phyloP scores from a whole-genome alignment of 2,113 vertebrate genomes.

The Astur gentilis region DNA sequence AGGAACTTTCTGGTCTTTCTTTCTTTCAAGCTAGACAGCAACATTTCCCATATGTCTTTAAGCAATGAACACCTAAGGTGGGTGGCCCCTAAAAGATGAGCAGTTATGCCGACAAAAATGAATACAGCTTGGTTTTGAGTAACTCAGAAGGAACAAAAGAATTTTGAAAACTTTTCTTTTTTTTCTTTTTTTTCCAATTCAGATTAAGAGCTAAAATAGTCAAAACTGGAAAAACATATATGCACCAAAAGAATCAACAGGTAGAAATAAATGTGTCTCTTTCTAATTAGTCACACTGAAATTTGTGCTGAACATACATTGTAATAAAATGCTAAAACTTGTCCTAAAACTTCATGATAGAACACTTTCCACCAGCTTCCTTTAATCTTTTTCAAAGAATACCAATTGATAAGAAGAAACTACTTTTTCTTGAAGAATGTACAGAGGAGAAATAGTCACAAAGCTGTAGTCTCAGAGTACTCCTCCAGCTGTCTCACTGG shows the following conservation, averaged over 20 bases:
- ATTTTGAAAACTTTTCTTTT: neutral
- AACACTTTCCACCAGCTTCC: neutral
- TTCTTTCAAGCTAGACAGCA: neutral
- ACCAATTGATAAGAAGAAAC: neutral
- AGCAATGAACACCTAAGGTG: neutral
- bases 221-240: neutral
- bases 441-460: fast-evolving
- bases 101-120: neutral
- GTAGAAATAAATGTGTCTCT: neutral
- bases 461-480: neutral
- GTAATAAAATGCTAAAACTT: neutral
- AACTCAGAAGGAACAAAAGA: neutral
- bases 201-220: neutral
- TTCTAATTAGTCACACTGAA: neutral
- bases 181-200: neutral
- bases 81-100: neutral
- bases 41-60: neutral
- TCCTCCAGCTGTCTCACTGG: neutral
- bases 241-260: neutral
- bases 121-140: neutral
- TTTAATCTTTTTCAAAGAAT: neutral
- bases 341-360: neutral
- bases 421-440: neutral
- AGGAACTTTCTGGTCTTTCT: neutral
- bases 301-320: neutral